These are phyloP conservation scores for Orthosia gothica DNA, from an alignment of 2,888 invertebrate genomes.

Conservation along the genomic window DNA sequence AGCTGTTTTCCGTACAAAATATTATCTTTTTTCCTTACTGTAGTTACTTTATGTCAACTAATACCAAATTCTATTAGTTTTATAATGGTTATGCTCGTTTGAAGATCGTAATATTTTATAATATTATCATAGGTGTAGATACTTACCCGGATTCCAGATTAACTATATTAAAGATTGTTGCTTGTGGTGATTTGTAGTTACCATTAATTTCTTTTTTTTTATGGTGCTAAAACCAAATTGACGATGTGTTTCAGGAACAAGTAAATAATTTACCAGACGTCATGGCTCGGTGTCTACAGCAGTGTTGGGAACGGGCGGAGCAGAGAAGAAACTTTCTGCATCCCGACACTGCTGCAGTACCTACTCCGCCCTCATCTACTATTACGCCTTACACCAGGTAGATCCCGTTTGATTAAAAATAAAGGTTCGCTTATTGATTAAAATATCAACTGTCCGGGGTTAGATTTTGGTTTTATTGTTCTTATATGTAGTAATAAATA, in stretches of 20 bases:
- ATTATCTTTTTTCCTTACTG: background rate
- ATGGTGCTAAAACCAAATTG: background rate
- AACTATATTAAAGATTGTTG: background rate
- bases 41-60: background rate
- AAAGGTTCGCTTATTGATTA: no score
- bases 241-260: conserved; percentile 92
- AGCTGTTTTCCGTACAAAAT: background rate
- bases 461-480: no score
- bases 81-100: background rate
- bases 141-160: background rate
- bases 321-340: conserved; percentile 96
- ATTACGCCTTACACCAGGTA: conserved; percentile 92
- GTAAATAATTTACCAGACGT: conserved; percentile 96
- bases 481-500: no score
- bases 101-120: background rate
- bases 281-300: conserved; percentile 94
- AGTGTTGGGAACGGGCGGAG: conserved; percentile 95
- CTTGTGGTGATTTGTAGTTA: background rate
- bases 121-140: background rate
- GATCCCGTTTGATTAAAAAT: background rate
- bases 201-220: background rate
- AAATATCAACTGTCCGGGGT: no score
- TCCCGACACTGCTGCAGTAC: conserved; percentile 96
- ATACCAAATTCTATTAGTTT: background rate
- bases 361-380: conserved; percentile 89